phyloP scores from a whole-genome alignment of 2,797 vertebrate genomes.

The Choloepus didactylus region DNA sequence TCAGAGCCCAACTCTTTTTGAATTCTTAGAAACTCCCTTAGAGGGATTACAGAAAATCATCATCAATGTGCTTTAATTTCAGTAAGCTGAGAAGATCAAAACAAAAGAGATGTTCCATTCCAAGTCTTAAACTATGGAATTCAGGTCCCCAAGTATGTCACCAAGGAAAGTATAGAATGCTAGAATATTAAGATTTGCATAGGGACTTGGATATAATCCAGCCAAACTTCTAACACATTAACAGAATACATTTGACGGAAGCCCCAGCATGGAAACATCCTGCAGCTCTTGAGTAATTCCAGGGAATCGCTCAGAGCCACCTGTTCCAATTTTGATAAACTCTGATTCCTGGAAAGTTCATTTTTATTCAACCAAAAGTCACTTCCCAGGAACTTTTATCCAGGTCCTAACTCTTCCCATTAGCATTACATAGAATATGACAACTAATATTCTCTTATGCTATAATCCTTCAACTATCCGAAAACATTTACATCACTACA shows the following conservation, averaged over 20 bases:
- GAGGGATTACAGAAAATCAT: neutral
- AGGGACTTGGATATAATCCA: neutral
- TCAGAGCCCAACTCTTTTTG: neutral
- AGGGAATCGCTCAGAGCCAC: neutral
- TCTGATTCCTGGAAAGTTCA: constrained; percentile 43
- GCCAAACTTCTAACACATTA: neutral
- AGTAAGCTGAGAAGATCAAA: constrained; percentile 22
- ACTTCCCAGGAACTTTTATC: neutral
- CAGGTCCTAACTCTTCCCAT: neutral
- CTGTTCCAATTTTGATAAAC: neutral
- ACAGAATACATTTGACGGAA: neutral
- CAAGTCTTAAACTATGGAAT: constrained; percentile 27
- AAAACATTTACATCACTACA: neutral
- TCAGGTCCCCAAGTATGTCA: neutral
- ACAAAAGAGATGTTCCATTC: neutral
- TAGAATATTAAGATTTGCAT: neutral
- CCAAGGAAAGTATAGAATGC: constrained; percentile 25
- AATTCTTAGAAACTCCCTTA: constrained; percentile 40
- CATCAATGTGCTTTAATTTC: neutral
- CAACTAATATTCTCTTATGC: neutral
- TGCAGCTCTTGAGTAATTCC: neutral
- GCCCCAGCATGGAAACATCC: neutral
- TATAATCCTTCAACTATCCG: neutral
- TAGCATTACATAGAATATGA: neutral
- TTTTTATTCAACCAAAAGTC: constrained; percentile 16